Base-by-base conservation (phyloP, 2,888 invertebrate species). In the Tetanocera ferruginea region DNA sequence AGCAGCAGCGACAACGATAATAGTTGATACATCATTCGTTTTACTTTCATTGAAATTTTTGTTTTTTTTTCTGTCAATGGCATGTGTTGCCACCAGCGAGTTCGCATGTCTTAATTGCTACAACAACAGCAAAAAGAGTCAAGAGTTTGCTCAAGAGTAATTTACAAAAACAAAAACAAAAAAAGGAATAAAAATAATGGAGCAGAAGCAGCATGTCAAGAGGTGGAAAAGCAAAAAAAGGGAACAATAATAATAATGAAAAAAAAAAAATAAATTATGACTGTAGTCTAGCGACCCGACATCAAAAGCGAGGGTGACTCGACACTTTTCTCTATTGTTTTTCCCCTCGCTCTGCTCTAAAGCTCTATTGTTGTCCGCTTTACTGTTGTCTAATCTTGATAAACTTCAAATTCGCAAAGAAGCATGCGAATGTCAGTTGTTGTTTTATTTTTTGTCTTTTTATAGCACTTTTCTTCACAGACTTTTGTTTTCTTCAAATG, bases 241-340 rank as follows among this genome's bases (percentile, higher is more conserved):
- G 31, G 34, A 37, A 67, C 19, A 34, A 57, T 31, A 57, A 71
- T 52, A 55, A 71, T 14, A 69, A n/a, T n/a, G n/a, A n/a, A n/a
- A n/a, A n/a, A n/a, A n/a, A n/a, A n/a, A 69, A 34, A 72, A 60
- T 55, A 60, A 72, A 72, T 37, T 37, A 57, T 37, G 60, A 72
- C 43, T 60, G 34, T 2, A 67, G 43, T 11, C 69, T 25, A 43
- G 28, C 55, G 31, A 55, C 17, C n/a, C 28, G 62, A 73, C 73
- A 62, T 73, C 43, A 73, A 55, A 52, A 73, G 73, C 28, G 34
- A 62, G 73, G 73, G 73, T 73, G 73, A 73, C 73, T 62, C 25
- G 49, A 43, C 73, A 49, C 55, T 69, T 69, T 69, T 66, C 66
- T 66, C 8, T 71, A 52, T 71, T 37, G 19, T 11, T 17, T 25